Conservation (phyloP, 1,140 invertebrate species). For the Brachionus sp. region DNA sequence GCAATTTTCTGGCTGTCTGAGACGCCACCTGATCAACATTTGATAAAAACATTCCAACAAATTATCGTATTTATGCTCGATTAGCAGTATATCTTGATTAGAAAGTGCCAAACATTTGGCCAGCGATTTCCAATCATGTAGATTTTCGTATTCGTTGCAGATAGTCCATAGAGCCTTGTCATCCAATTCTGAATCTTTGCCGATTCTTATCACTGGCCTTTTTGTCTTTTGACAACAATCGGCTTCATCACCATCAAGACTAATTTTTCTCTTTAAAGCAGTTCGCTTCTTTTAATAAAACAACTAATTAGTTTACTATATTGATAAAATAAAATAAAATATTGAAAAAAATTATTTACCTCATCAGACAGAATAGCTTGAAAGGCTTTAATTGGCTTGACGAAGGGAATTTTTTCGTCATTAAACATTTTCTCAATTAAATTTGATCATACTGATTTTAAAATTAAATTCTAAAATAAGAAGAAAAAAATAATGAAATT, state of each 20-base stretch:
- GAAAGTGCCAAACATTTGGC: background rate
- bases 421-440: background rate
- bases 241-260: background rate
- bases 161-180: background rate
- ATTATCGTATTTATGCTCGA: background rate
- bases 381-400: background rate
- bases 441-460: conserved; percentile 9
- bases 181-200: background rate
- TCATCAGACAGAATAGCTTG: background rate
- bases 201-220: background rate
- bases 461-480: background rate
- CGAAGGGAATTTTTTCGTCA: conserved; percentile 18
- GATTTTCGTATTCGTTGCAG: background rate
- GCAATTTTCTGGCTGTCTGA: conserved; percentile 23
- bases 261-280: background rate
- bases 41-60: conserved; percentile 41
- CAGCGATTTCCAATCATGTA: conserved; percentile 32
- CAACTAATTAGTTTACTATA: background rate
- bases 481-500: conserved; percentile 21
- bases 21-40: conserved; percentile 18
- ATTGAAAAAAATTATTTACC: no score
- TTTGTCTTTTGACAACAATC: background rate
- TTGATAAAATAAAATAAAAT: no score
- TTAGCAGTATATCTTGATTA: conserved; percentile 11
- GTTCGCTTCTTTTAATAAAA: background rate